Evolutionary conservation across 2,113 vertebrate species (phyloP).

Genomic region (Alethe castanea): DNA sequence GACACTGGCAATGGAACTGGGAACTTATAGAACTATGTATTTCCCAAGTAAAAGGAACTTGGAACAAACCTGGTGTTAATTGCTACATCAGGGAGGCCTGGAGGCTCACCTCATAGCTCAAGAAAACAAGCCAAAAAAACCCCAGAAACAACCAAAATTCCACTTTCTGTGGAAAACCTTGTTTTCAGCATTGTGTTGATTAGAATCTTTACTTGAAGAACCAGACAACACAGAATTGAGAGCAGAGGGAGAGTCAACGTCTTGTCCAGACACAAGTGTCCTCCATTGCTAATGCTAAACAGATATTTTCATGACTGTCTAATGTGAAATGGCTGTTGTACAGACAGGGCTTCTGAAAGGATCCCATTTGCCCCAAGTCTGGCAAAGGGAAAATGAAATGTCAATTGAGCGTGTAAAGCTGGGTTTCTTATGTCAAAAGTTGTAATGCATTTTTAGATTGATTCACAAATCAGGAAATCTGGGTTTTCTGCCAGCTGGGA

Average conservation of each 20-base stretch:
- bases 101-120: background rate
- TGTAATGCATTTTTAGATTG: background rate
- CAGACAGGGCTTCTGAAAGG: background rate
- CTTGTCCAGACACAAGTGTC: background rate
- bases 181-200: background rate
- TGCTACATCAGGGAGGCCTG: background rate
- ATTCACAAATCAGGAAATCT: background rate
- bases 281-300: background rate
- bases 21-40: background rate
- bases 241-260: background rate
- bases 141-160: background rate
- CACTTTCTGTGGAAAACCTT: background rate
- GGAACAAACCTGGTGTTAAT: background rate
- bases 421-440: background rate
- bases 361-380: background rate
- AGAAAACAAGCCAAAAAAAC: background rate
- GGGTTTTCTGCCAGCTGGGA: background rate
- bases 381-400: background rate
- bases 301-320: background rate
- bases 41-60: background rate
- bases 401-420: background rate
- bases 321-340: background rate
- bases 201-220: background rate
- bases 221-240: background rate
- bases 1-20: background rate